These are phyloP conservation scores for Neoaliturus tenellus DNA, from an alignment of 2,888 invertebrate genomes.

Conservation along the genomic window DNA sequence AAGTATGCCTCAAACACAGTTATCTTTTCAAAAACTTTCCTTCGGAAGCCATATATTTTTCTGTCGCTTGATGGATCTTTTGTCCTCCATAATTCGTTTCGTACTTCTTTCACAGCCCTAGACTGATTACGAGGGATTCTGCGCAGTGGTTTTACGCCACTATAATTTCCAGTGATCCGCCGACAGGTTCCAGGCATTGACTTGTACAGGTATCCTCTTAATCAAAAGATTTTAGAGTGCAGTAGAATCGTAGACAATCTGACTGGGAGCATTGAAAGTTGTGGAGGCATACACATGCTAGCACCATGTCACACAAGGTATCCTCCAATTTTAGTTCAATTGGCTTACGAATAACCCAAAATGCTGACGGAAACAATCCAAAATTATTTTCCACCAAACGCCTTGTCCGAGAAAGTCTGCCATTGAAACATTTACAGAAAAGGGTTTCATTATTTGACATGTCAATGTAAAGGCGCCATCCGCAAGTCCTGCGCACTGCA, in stretches of 20 bases:
- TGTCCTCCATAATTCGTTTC: conserved; percentile 56
- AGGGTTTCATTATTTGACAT: conserved; percentile 59
- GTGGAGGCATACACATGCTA: conserved; percentile 53
- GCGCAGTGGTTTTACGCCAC: conserved; percentile 46
- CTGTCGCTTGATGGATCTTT: background rate
- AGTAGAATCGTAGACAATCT: conserved; percentile 43
- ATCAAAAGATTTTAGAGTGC: conserved; percentile 46
- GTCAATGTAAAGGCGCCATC: conserved; percentile 61
- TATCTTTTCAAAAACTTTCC: background rate
- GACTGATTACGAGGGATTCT: conserved; percentile 28
- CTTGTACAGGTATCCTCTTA: conserved; percentile 37
- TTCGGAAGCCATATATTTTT: background rate
- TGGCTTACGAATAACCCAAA: conserved; percentile 51
- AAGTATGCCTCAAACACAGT: background rate
- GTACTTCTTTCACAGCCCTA: conserved; percentile 19
- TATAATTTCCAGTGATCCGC: conserved; percentile 43
- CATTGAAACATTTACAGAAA: conserved; percentile 45
- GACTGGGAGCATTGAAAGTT: conserved; percentile 50
- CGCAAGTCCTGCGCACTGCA: conserved; percentile 58
- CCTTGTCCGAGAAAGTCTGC: conserved; percentile 40
- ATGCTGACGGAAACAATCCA: conserved; percentile 51
- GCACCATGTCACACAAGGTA: conserved; percentile 52
- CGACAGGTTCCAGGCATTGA: conserved; percentile 51
- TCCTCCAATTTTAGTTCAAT: conserved; percentile 53
- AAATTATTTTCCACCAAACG: conserved; percentile 56